These are phyloP conservation scores for Numenius phaeopus DNA, from an alignment of 2,797 vertebrate genomes.

Conservation along the genomic window DNA sequence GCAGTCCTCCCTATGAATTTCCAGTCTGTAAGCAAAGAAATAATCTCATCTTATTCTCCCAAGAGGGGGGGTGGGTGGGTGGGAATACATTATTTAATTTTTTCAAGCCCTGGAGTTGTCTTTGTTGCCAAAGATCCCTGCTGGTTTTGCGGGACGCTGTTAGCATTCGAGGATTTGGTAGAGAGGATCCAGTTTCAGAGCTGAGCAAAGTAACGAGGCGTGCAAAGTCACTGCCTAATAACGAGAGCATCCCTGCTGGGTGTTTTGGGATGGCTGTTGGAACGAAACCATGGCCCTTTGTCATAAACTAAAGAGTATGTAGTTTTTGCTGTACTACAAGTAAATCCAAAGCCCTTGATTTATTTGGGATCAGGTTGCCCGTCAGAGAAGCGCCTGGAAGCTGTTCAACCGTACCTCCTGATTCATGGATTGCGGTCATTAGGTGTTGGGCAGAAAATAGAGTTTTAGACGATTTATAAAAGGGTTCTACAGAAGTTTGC, in stretches of 20 bases:
- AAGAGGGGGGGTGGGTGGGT: not conserved
- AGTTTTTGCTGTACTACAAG: not conserved
- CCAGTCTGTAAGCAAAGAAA: not conserved
- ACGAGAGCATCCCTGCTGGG: not conserved
- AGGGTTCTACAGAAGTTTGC: not conserved
- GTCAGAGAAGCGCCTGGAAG: not conserved
- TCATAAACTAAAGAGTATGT: not conserved
- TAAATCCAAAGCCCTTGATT: not conserved
- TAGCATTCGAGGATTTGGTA: not conserved
- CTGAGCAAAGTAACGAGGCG: fast-evolving
- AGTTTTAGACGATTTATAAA: not conserved
- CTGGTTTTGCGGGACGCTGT: not conserved
- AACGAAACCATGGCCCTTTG: not conserved
- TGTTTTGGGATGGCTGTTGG: not conserved
- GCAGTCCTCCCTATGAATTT: not conserved
- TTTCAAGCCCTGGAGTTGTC: not conserved
- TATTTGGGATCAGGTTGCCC: not conserved
- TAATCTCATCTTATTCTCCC: not conserved
- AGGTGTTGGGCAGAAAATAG: not conserved
- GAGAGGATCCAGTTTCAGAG: not conserved
- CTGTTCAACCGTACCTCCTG: not conserved
- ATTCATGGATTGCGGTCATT: not conserved
- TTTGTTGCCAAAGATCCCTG: not conserved
- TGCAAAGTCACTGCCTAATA: not conserved
- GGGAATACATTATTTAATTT: not conserved